Conservation (phyloP, 2,797 vertebrate species). For the Erethizon dorsatum region DNA sequence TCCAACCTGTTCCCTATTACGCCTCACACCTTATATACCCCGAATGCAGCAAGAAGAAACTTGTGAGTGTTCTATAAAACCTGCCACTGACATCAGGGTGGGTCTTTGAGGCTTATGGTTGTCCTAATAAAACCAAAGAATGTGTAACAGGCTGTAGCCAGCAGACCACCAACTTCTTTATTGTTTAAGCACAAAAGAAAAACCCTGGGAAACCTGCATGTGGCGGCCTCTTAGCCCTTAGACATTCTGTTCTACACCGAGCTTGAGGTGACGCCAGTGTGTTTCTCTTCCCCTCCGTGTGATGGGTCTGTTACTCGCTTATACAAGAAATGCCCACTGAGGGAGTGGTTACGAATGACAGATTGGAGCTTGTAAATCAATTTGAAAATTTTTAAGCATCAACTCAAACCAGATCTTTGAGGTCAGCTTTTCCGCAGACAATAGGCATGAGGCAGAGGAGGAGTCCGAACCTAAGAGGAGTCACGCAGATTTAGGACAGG, state of each 20-base stretch:
- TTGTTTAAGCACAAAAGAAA: conserved; percentile 87
- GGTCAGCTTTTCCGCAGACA: conserved; percentile 29
- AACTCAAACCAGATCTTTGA: conserved; percentile 80
- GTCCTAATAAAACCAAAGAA: conserved; percentile 90
- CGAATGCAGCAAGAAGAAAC: conserved; percentile 88
- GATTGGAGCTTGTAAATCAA: conserved; percentile 75
- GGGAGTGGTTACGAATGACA: conserved; percentile 75
- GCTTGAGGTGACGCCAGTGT: neutral
- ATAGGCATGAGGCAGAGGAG: neutral
- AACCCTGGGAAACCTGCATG: conserved; percentile 75
- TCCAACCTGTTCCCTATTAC: conserved; percentile 86
- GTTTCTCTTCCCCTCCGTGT: conserved; percentile 44
- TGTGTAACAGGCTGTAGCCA: conserved; percentile 88
- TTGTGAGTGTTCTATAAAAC: conserved; percentile 87
- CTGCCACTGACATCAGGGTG: conserved; percentile 86
- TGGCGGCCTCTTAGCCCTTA: conserved; percentile 80
- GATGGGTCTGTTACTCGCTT: conserved; percentile 60
- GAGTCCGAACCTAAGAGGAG: neutral
- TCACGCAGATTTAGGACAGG: neutral
- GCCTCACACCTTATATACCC: conserved; percentile 83
- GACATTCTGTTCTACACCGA: neutral
- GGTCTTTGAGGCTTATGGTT: conserved; percentile 88
- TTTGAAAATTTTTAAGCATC: conserved; percentile 50
- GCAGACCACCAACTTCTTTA: conserved; percentile 90
- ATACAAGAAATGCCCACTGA: conserved; percentile 65